Evolutionary conservation across 1,140 invertebrate species (phyloP), one percentile per base, ranked within the genome.

Genomic region (Drosophila jambulina): DNA sequence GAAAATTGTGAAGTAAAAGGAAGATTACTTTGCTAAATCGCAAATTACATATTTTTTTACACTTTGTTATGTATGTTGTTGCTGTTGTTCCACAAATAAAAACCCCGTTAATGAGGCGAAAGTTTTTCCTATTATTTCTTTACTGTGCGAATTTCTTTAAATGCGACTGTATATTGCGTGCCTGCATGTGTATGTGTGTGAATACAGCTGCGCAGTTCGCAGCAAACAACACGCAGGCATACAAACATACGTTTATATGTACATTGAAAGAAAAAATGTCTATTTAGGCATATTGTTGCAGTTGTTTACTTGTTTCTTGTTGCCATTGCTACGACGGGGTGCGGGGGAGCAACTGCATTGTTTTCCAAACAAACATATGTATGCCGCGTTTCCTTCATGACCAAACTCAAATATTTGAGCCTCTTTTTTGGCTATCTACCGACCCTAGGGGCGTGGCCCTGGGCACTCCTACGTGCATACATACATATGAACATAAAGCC

Each of bases 61-160:
- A 81, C 80, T 82, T 64, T 58, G n/a, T 58, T 51, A 54, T 29
- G 43, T 15, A 43, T 61, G 38, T 58, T 62, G 49, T 34, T 78
- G 42, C 12, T 57, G 38, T 43, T 61, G 63, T 78, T 79, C 79
- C 79, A 70, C 64, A 75, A 64, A 56, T 56, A 23, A 61, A 65
- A 34, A 38, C 43, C 59, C 75, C 63, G 42, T 71, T 42, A 71
- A 62, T 75, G 60, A 48, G 65, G 79, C 65, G 79, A 82, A 82
- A 81, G 78, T 81, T 62, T 57, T 62, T n/a, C 48, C 45, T 8
- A 51, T 61, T 51, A 51, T 58, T 56, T 36, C 59, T 45, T 49
- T 32, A 23, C 46, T 51, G 62, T 57, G 42, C 38, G 57, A 63
- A 45, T 48, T 64, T 76, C 29, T 76, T 48, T 59, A 10, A 25